Evolutionary conservation across 2,113 vertebrate genomes (phyloP).

Genomic region (Datnioides undecimradiatus): DNA sequence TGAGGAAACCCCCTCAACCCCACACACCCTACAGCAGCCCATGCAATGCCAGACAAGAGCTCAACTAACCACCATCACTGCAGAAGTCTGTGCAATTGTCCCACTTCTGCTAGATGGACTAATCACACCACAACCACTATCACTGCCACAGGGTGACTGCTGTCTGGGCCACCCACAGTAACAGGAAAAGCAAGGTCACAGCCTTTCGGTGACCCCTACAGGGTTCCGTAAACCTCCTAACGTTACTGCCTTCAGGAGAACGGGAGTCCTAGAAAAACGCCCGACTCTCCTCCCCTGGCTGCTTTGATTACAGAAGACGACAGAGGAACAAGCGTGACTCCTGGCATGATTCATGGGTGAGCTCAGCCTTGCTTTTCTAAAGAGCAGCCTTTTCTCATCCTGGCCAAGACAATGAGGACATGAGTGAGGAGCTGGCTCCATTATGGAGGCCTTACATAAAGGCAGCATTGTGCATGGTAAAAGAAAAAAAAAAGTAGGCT

Average conservation of each 20-base stretch:
- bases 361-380: slow-evolving; percentile 76
- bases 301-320: slow-evolving; percentile 26
- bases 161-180: slow-evolving; percentile 45
- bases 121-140: slow-evolving; percentile 3
- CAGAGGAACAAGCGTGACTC: slow-evolving; percentile 56
- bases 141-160: slow-evolving; percentile 3
- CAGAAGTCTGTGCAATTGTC: slow-evolving; percentile 18
- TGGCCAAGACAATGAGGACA: slow-evolving; percentile 80
- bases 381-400: slow-evolving; percentile 80
- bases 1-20: slow-evolving; percentile 5
- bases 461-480: slow-evolving; percentile 67
- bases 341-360: slow-evolving; percentile 75
- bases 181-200: slow-evolving; percentile 56
- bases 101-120: slow-evolving; percentile 34
- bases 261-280: slow-evolving; percentile 16
- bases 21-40: slow-evolving; percentile 3
- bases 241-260: slow-evolving; percentile 22
- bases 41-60: not conserved
- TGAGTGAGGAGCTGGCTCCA: slow-evolving; percentile 74
- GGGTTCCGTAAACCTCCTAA: slow-evolving; percentile 29
- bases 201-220: slow-evolving; percentile 33
- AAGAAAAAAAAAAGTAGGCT: slow-evolving; percentile 51
- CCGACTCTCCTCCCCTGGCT: slow-evolving; percentile 8
- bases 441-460: slow-evolving; percentile 67
- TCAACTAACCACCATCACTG: not conserved